These are phyloP conservation scores for Trachymyrmex septentrionalis DNA, from an alignment of 1,140 invertebrate species.

Conservation along the genomic window DNA sequence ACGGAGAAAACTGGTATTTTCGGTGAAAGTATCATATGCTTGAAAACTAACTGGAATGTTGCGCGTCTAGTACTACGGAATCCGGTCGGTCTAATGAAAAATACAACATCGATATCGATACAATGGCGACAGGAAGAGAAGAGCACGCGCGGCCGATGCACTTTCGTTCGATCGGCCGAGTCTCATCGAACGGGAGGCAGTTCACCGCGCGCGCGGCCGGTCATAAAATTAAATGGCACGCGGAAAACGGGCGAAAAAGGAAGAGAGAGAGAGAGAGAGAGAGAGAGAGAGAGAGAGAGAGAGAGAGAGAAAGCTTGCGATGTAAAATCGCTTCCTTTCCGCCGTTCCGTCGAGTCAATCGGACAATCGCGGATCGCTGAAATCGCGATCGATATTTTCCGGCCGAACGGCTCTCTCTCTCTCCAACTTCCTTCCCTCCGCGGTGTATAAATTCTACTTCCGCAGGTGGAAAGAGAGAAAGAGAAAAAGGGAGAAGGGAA, in stretches of 20 bases:
- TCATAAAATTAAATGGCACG: conserved; percentile 81
- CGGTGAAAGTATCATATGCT: not conserved
- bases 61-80: not conserved
- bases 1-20: not conserved
- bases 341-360: conserved; percentile 53
- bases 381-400: conserved; percentile 68
- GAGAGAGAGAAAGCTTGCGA: conserved; percentile 24
- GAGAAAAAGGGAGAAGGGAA: not conserved
- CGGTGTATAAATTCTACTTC: conserved; percentile 61
- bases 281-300: not conserved
- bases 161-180: conserved; percentile 53
- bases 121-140: conserved; percentile 49
- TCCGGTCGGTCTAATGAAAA: conserved; percentile 48
- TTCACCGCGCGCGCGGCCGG: conserved; percentile 48
- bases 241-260: conserved; percentile 35
- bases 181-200: conserved; percentile 21
- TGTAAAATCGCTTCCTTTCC: conserved; percentile 60
- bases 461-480: conserved; percentile 25
- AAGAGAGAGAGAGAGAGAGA: not conserved
- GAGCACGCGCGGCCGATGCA: conserved; percentile 47
- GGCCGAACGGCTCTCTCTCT: conserved; percentile 48
- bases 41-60: conserved; percentile 1
- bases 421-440: conserved; percentile 56
- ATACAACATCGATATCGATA: conserved; percentile 53
- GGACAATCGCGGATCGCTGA: conserved; percentile 57